phyloP scores from a whole-genome alignment of 2,888 invertebrate species.

The Limnephilus auricula region DNA sequence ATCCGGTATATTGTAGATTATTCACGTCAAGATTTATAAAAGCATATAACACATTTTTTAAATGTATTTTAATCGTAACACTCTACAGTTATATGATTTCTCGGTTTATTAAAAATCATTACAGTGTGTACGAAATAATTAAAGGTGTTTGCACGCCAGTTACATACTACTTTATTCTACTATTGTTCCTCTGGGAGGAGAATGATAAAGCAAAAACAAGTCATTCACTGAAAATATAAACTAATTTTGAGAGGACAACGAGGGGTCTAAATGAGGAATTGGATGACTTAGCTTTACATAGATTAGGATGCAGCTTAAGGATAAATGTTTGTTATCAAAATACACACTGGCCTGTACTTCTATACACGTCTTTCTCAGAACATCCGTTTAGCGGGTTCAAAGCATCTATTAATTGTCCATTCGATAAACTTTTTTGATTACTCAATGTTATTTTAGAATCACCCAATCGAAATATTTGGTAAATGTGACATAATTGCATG shows the following conservation, averaged over 20 bases:
- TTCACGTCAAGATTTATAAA: no score
- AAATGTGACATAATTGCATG: no score
- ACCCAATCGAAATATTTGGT: no score
- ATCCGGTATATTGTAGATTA: no score
- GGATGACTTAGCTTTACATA: not conserved
- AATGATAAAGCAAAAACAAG: slow-evolving; percentile 21
- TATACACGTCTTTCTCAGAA: no score
- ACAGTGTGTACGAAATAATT: not conserved
- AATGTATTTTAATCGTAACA: not conserved
- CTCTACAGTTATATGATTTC: not conserved
- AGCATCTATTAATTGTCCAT: no score
- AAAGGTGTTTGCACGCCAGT: not conserved
- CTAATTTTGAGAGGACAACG: not conserved
- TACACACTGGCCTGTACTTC: no score
- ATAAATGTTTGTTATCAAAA: not conserved
- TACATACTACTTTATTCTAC: not conserved
- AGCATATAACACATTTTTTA: not conserved
- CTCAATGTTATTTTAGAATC: no score
- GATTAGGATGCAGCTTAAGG: not conserved
- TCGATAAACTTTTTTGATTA: no score
- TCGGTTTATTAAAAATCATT: not conserved
- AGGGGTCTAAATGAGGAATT: slow-evolving; percentile 6
- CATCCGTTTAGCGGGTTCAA: no score
- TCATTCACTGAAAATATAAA: slow-evolving; percentile 10
- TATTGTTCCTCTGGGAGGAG: not conserved